These are phyloP conservation scores for Eueremaeus valkanovi DNA, from an alignment of 2,888 invertebrate species.

Conservation along the genomic window DNA sequence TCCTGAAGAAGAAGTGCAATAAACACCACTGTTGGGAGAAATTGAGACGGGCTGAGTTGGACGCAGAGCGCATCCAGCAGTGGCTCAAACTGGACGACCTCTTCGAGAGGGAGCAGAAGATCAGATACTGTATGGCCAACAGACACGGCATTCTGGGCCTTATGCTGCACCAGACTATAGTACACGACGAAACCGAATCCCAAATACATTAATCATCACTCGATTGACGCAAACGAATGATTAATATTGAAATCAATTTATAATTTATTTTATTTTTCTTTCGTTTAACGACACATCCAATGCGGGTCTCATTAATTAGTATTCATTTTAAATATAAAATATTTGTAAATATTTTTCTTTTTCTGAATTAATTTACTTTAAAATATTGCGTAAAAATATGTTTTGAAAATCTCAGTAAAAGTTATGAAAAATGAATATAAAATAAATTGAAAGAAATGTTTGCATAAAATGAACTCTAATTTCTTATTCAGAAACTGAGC, in stretches of 20 bases:
- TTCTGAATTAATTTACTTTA: background rate
- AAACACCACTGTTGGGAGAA: constrained; percentile 96
- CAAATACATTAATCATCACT: constrained; percentile 21
- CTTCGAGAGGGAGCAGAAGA: constrained; percentile 85
- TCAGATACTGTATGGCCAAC: constrained; percentile 66
- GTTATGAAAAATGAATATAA: background rate
- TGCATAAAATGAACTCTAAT: background rate
- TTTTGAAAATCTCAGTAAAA: background rate
- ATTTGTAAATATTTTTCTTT: background rate
- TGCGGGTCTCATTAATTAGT: background rate
- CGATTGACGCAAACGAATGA: background rate
- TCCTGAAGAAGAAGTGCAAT: constrained; percentile 82
- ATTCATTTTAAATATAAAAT: background rate
- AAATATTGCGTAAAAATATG: background rate
- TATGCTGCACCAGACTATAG: constrained; percentile 90
- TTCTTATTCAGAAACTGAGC: background rate
- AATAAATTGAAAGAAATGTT: background rate
- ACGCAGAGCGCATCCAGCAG: constrained; percentile 74
- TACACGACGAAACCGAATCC: constrained; percentile 25
- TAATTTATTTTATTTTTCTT: no score
- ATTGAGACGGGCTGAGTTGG: constrained; percentile 84
- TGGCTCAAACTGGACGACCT: constrained; percentile 92
- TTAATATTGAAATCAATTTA: background rate
- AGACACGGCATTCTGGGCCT: constrained; percentile 87
- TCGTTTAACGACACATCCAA: no score